Conservation (phyloP, 1,140 invertebrate species). For the Conus betulinus region DNA sequence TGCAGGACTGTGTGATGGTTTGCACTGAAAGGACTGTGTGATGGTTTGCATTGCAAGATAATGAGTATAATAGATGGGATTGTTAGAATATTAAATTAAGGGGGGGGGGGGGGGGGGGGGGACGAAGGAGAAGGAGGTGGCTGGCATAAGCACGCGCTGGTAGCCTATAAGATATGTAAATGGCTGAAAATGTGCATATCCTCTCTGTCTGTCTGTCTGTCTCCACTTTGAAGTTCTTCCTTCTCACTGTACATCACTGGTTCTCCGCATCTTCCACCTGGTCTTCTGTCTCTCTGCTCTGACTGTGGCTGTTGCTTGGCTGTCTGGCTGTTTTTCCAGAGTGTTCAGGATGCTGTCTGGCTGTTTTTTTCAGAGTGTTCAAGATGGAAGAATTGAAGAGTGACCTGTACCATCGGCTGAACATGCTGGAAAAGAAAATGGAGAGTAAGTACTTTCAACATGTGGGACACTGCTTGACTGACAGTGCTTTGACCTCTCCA, state of each 20-base stretch:
- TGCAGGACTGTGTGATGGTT: too few relatives aligned
- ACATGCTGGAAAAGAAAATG: slow-evolving; percentile 66
- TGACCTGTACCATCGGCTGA: slow-evolving; percentile 63
- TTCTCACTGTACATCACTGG: not conserved
- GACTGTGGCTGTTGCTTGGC: not conserved
- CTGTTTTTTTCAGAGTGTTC: slow-evolving; percentile 63
- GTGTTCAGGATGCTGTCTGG: slow-evolving; percentile 64
- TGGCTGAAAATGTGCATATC: too few relatives aligned
- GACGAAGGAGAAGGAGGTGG: too few relatives aligned
- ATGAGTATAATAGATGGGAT: too few relatives aligned
- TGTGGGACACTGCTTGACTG: too few relatives aligned
- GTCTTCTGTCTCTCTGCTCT: not conserved
- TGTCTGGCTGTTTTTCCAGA: slow-evolving; percentile 46
- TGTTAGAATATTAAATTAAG: too few relatives aligned
- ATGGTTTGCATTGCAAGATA: too few relatives aligned
- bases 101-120: too few relatives aligned
- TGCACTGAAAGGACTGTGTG: too few relatives aligned
- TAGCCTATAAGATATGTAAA: too few relatives aligned
- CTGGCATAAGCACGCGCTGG: too few relatives aligned
- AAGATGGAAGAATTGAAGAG: slow-evolving; percentile 71
- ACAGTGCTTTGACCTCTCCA: too few relatives aligned
- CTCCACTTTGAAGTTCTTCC: not conserved
- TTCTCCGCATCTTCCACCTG: not conserved
- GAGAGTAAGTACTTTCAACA: slow-evolving; percentile 66
- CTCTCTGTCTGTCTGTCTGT: not conserved